phyloP scores from a whole-genome alignment of 2,888 invertebrate genomes.

The Anorthoa munda region DNA sequence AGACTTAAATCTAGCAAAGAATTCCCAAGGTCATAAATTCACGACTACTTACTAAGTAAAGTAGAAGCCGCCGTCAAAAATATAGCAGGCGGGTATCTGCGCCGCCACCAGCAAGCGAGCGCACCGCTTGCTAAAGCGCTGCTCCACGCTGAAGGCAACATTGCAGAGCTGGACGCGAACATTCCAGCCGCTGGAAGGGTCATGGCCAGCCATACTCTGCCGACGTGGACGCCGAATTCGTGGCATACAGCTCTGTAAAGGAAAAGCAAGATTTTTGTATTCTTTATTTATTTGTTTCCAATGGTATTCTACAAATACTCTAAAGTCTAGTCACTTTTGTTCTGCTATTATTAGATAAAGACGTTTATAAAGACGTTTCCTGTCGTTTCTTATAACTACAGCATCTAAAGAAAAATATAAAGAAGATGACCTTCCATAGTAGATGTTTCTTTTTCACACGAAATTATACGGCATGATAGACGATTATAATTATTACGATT shows the following conservation, averaged over 20 bases:
- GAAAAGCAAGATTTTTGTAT: not conserved
- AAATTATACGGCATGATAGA: too few species aligned
- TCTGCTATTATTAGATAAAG: not conserved
- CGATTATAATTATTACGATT: too few species aligned
- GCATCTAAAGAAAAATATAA: not conserved
- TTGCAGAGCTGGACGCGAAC: slow-evolving; percentile 96
- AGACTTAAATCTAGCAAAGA: not conserved
- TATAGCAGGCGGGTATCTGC: slow-evolving; percentile 95
- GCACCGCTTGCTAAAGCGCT: slow-evolving; percentile 96
- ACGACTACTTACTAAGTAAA: slow-evolving; percentile 89
- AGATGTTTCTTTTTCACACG: too few species aligned
- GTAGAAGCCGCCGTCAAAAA: slow-evolving; percentile 96
- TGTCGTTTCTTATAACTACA: too few species aligned
- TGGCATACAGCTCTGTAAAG: slow-evolving; percentile 94
- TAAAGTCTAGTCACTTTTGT: not conserved
- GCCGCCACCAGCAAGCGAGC: slow-evolving; percentile 97
- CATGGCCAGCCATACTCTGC: slow-evolving; percentile 95
- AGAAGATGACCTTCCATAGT: too few species aligned
- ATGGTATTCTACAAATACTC: not conserved
- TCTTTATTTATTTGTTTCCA: not conserved
- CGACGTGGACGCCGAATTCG: slow-evolving; percentile 97
- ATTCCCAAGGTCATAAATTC: not conserved
- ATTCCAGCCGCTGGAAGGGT: slow-evolving; percentile 97
- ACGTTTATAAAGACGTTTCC: not conserved
- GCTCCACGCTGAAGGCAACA: slow-evolving; percentile 98